A percentile compares a stretch with the other conserved stretches of the same genome.
Conservation (phyloP, 2,888 invertebrate genomes). For the Drosophila monieri region DNA sequence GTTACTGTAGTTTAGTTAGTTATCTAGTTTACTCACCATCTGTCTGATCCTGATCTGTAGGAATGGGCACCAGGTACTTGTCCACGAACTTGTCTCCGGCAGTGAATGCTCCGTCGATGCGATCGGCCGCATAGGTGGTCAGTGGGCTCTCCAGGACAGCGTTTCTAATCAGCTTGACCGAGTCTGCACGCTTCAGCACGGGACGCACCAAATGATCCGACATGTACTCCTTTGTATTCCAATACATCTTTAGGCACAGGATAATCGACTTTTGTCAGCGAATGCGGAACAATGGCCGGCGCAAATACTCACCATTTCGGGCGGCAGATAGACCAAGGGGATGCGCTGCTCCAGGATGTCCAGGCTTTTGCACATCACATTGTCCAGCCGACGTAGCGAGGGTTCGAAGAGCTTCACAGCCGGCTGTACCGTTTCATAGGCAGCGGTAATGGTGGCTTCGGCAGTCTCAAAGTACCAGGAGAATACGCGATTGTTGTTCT, state of each 20-base stretch:
- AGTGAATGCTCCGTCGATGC: constrained; percentile 89
- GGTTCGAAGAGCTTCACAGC: constrained; percentile 89
- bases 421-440: constrained; percentile 90
- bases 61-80: constrained; percentile 88
- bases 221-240: constrained; percentile 91
- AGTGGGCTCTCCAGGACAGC: constrained; percentile 89
- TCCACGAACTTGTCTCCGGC: constrained; percentile 93
- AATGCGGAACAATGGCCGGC: constrained; percentile 15
- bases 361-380: constrained; percentile 91
- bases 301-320: constrained; percentile 89
- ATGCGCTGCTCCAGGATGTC: constrained; percentile 93
- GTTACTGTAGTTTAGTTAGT: too few relatives aligned
- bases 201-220: constrained; percentile 87
- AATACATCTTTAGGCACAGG: constrained; percentile 88
- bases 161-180: constrained; percentile 91
- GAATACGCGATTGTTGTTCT: constrained; percentile 89
- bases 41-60: constrained; percentile 86
- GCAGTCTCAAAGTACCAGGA: constrained; percentile 91
- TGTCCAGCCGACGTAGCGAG: constrained; percentile 90
- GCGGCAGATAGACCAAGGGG: constrained; percentile 92
- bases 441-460: constrained; percentile 89
- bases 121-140: constrained; percentile 89
- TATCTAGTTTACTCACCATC: constrained; percentile 85
- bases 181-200: constrained; percentile 91
- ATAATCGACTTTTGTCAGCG: constrained; percentile 56